Conservation (phyloP, 1,140 invertebrate species). For the Dreissena polymorpha region DNA sequence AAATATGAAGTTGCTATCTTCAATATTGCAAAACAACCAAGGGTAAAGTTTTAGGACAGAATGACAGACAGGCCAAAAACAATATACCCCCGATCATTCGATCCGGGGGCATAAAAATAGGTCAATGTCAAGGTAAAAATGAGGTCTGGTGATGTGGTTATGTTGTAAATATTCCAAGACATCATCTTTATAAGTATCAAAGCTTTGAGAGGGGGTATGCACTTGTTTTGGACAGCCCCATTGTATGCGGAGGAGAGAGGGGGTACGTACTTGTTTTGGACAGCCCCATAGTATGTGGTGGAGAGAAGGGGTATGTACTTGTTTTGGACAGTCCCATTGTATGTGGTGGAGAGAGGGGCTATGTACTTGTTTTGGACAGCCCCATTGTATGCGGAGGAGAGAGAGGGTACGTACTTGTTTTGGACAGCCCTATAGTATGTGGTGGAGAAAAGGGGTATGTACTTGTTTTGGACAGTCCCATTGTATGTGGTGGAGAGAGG, state of each 20-base stretch:
- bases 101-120: no score
- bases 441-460: no score
- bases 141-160: not conserved
- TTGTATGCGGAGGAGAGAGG: not conserved
- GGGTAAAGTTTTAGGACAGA: no score
- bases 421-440: no score
- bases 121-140: not conserved
- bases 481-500: no score
- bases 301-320: conserved; percentile 43
- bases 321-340: conserved; percentile 62
- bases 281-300: no score
- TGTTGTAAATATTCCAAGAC: not conserved
- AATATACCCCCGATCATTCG: no score
- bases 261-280: conserved; percentile 9
- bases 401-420: conserved; percentile 2
- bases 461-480: no score
- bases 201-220: conserved; percentile 79
- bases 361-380: conserved; percentile 65
- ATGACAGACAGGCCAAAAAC: no score
- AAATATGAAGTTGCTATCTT: no score
- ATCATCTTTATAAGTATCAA: no score
- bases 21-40: no score
- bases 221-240: not conserved
- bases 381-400: not conserved
- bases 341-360: conserved; percentile 84